Evolutionary conservation across 1,140 invertebrate genomes (phyloP), one percentile per base, ranked within the genome.

Genomic region (Pseudomyrmex sp.): DNA sequence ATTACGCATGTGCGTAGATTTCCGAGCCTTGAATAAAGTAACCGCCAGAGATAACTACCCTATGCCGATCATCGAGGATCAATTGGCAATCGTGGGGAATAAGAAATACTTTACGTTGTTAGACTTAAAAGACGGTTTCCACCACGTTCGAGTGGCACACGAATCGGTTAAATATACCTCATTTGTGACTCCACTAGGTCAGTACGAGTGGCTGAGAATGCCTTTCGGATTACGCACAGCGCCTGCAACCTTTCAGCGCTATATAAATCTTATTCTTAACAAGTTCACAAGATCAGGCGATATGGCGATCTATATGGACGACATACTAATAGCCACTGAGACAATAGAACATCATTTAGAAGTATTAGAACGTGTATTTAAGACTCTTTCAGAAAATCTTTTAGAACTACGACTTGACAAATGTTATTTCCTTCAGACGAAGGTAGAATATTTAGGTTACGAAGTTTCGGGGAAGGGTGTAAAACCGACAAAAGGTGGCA

Each of bases 11-110:
- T 76, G 74, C 23, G 48, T 76, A 0, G 50, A 76, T 12, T 76
- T 5, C 15, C 15, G 74, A 2, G 8, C 50, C 0, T 23, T 77
- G 0, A 77, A 77, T 44, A 54, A 54, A 35, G 23, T 56, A 1
- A 66, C 50, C 0, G 18, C 23, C 1, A 20, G 74, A 1, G 74
- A 77, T 18, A 63, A 66, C 58, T 76, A 46, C 0, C 59, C 73
- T 5, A 9, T 76, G 5, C 73, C 20, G 1, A 68, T 83, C 8
- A 68, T 92, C n/a, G 48, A 76, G 26, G 61, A 76, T 23, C 44
- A 63, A 15, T 8, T 76, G 8, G 59, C 15, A 0, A 2, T 76
- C 1, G 1, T 54, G 0, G 20, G n/a, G 0, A 35, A 23, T 1
- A 61, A 76, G 10, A 76, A 52, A n/a, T 63, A 76, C 12, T 62